phyloP scores from a whole-genome alignment of 2,113 vertebrate genomes.

The Mohoua ochrocephala region DNA sequence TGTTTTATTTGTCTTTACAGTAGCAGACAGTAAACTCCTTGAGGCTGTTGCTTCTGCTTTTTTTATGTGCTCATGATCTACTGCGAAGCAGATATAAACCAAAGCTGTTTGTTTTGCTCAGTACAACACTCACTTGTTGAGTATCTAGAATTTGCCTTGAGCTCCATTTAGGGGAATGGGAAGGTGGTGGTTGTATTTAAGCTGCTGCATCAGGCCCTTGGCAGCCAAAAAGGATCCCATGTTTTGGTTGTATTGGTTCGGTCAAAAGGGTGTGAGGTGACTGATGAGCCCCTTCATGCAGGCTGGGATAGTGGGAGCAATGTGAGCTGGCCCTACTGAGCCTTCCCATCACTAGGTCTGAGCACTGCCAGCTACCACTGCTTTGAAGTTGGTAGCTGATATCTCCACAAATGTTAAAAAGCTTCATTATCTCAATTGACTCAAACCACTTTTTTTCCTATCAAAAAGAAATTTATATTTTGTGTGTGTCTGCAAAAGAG shows the following conservation, averaged over 20 bases:
- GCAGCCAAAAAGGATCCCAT: not conserved
- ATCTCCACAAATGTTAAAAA: not conserved
- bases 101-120: not conserved
- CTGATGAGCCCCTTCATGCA: not conserved
- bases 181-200: not conserved
- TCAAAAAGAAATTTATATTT: not conserved
- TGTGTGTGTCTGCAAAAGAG: not conserved
- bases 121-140: not conserved
- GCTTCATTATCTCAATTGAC: not conserved
- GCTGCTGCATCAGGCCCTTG: not conserved
- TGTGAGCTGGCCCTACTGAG: not conserved
- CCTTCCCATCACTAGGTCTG: fast-evolving
- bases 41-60: not conserved
- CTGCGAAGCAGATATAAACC: not conserved
- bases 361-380: not conserved
- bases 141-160: not conserved
- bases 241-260: not conserved
- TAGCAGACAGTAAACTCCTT: not conserved
- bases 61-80: not conserved
- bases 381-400: not conserved
- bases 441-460: not conserved
- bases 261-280: not conserved
- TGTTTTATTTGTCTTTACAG: not conserved
- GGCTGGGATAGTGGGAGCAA: not conserved
- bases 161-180: not conserved